These are phyloP conservation scores for Solen grandis DNA, from an alignment of 1,140 invertebrate species.

Conservation along the genomic window DNA sequence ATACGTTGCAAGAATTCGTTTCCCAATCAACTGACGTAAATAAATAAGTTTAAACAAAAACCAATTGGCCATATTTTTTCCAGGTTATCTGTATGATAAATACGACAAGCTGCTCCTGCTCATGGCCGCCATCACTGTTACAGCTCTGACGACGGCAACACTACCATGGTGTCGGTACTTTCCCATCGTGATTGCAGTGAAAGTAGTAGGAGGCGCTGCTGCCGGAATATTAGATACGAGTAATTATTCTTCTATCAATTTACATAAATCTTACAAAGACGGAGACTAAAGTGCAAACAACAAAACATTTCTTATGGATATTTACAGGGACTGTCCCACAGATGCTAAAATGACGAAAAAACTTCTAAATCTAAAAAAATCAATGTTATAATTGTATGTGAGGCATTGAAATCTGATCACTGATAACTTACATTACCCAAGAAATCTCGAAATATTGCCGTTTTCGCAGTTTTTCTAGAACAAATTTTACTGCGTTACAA, in stretches of 20 bases:
- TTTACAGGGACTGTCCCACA: no score
- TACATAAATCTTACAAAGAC: neutral
- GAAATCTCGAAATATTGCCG: no score
- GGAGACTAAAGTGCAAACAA: neutral
- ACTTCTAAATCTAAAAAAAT: no score
- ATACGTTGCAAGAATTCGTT: neutral
- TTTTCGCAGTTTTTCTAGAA: neutral
- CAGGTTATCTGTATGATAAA: neutral
- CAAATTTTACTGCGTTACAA: neutral
- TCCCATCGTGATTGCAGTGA: constrained; percentile 21
- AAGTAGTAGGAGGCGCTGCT: constrained; percentile 19
- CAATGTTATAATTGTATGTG: no score
- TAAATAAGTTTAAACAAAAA: neutral
- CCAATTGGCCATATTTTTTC: neutral
- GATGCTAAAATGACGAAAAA: no score
- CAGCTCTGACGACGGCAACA: constrained; percentile 10
- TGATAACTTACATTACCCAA: no score
- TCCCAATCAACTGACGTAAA: neutral
- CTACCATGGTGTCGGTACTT: constrained; percentile 33
- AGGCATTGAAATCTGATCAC: no score
- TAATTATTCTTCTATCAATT: neutral
- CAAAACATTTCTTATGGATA: neutral
- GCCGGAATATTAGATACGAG: constrained; percentile 43
- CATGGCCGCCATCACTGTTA: neutral
- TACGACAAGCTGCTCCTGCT: constrained; percentile 40